Evolutionary conservation across 1,140 invertebrate species (phyloP).

Genomic region (Drosophila oshimai): DNA sequence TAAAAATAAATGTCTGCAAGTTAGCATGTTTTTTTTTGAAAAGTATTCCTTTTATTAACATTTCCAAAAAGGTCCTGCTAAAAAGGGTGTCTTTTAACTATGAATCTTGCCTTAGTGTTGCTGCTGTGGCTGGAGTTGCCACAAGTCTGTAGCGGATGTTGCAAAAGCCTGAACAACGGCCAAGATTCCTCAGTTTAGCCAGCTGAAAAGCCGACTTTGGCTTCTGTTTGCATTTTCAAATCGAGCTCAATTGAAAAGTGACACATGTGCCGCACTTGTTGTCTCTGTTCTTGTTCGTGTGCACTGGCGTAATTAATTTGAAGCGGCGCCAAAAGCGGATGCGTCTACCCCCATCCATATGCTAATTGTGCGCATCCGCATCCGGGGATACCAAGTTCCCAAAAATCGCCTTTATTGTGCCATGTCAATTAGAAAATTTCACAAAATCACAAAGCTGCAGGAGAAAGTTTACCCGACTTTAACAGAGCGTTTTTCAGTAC

Average conservation of each 20-base stretch:
- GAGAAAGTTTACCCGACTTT: not conserved
- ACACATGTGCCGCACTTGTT: conserved; percentile 56
- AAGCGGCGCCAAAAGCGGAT: conserved; percentile 69
- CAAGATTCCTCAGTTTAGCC: conserved; percentile 37
- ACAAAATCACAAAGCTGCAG: conserved; percentile 7
- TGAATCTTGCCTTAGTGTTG: conserved; percentile 1
- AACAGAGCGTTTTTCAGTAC: not conserved
- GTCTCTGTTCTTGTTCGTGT: conserved; percentile 55
- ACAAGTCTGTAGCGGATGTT: conserved; percentile 74
- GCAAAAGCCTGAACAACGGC: conserved; percentile 61
- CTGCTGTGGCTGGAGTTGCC: conserved; percentile 18
- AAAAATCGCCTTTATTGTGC: conserved; percentile 21
- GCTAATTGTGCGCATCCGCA: conserved; percentile 72
- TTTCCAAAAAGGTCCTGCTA: too few species aligned
- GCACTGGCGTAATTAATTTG: conserved; percentile 79
- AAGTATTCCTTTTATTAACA: too few species aligned
- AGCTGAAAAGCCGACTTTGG: conserved; percentile 62
- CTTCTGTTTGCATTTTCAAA: not conserved
- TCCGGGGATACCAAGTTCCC: conserved; percentile 25
- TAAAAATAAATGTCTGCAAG: too few species aligned
- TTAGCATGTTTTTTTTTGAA: too few species aligned
- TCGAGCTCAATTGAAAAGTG: conserved; percentile 51
- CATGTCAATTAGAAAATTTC: conserved; percentile 52
- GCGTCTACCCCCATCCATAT: conserved; percentile 28
- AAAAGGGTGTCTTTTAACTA: too few species aligned